A percentile compares a stretch with the other conserved stretches of the same genome.
Conservation (phyloP, 2,888 invertebrate genomes). For the Tenthredo livida region DNA sequence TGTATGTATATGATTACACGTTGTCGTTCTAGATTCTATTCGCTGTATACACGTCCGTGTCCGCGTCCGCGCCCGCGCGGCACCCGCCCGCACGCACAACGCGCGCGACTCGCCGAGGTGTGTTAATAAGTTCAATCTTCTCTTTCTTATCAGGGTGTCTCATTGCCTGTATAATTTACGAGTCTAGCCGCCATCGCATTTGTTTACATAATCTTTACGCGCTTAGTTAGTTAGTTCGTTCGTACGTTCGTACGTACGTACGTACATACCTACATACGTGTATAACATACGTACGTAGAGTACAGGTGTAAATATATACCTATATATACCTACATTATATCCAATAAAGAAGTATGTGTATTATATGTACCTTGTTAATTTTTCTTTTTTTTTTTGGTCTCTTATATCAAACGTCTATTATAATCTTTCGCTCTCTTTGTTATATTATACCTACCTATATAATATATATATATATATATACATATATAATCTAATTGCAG, state of each 20-base stretch:
- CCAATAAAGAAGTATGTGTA: neutral
- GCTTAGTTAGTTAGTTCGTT: neutral
- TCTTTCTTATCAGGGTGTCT: slow-evolving; percentile 44
- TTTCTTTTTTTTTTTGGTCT: neutral
- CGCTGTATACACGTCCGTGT: neutral
- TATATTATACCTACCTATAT: neutral
- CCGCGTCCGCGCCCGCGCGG: neutral
- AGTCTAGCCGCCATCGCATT: slow-evolving; percentile 21
- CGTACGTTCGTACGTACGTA: neutral
- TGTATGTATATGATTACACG: neutral
- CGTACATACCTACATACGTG: neutral
- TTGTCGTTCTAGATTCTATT: slow-evolving; percentile 11
- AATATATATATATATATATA: no score
- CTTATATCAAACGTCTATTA: neutral
- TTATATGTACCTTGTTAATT: neutral
- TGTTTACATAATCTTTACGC: slow-evolving; percentile 44
- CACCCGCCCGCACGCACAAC: neutral
- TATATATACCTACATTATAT: neutral
- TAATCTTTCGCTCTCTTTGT: neutral
- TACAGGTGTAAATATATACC: neutral
- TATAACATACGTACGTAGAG: neutral
- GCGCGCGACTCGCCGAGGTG: neutral
- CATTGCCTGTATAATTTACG: slow-evolving; percentile 42
- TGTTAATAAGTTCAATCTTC: slow-evolving; percentile 33
- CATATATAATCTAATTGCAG: no score